Evolutionary conservation across 2,113 vertebrate species (phyloP), one percentile per base, ranked within the genome.

Genomic region (Oxyura jamaicensis): DNA sequence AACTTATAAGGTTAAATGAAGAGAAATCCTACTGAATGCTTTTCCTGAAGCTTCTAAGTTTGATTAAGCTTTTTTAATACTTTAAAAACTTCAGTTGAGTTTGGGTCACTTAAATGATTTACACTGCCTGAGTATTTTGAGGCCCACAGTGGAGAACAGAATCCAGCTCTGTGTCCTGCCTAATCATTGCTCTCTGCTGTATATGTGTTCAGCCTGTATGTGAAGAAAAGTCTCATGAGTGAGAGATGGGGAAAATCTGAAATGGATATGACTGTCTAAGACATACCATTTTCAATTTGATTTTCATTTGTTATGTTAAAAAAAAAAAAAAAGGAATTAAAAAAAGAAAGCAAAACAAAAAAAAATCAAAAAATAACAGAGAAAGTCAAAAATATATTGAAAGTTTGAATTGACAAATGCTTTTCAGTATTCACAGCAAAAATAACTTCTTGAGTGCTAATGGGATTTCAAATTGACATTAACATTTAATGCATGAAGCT

Each of bases 401-500:
- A 80, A 66, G 35, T 86, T 93, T 74, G 22, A 85, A 65, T 10
- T 71, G 50, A 66, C 26, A 60, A 41, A 66, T 4, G 6, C 44
- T 83, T 94, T 72, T 46, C 46, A 19, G 21, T 71, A 74, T 83
- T 80, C 39, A 83, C 76, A 69, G 39, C 13, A 86, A 89, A 89
- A 65, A 33, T 42, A 2, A 16, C 46, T 93, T 76, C 83, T 80
- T 13, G 16, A 50, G 14, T 72, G 33, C 60, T 93, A 83, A 80
- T 55, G 36, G 21, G n/a, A 10, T 71, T 96, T 95, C 91, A 90
- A 83, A 44, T 17, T 71, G 25, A 69, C 60, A 72, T 4, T 96
- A 87, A 91, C 76, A 90, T 92, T 97, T 74, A 65, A 80, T 67
- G 48, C 63, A 83, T 76, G 60, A 91, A 63, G 58, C 74, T 82